Base-by-base conservation (phyloP, 1,140 invertebrate species). In the Penaeus vannamei region DNA sequence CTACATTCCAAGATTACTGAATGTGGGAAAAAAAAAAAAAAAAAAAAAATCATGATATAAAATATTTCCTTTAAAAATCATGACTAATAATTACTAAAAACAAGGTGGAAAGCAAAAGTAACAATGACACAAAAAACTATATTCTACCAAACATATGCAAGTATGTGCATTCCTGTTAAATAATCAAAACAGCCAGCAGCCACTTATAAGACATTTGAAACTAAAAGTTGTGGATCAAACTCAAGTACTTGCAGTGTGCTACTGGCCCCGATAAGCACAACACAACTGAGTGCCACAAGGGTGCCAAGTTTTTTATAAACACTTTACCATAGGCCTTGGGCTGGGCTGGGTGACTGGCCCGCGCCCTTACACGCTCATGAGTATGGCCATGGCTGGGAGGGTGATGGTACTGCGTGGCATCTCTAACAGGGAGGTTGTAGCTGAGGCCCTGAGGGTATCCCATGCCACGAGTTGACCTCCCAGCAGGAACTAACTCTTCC, bases 341-440 rank as follows among this genome's bases (percentile, higher is more conserved):
- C 26, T 77, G 87, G 87, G 61, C 82, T 79, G 87, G 87, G 87
- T 89, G 87, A 62, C 87, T 89, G 87, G 87, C 87, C 87, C 87
- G 87, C 23, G 87, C 87, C 87, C 87, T 89, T 77, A 89, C 87
- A 84, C 82, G 82, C 36, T 89, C 87, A 89, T 89, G 87, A 84
- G 87, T 84, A 72, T 84, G 81, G 87, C 87, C 82, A 60, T 89
- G 87, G 77, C 87, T 61, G 82, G 42, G 66, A 61, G 80, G 82
- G 66, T 76, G 72, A 64, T 79, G 87, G 82, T 53, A 32, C 72
- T 46, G 72, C 20, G 82, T 72, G 82, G 53, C 82, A 46, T 89
- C 87, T 80, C 87, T 76, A 62, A 77, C 87, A 10, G 87, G 87
- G 26, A 89, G 84, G 82, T 89, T 89, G 87, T 89, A 89, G 87